These are phyloP conservation scores for Sebastes jordani DNA, from an alignment of 2,797 vertebrate genomes.

Conservation along the genomic window DNA sequence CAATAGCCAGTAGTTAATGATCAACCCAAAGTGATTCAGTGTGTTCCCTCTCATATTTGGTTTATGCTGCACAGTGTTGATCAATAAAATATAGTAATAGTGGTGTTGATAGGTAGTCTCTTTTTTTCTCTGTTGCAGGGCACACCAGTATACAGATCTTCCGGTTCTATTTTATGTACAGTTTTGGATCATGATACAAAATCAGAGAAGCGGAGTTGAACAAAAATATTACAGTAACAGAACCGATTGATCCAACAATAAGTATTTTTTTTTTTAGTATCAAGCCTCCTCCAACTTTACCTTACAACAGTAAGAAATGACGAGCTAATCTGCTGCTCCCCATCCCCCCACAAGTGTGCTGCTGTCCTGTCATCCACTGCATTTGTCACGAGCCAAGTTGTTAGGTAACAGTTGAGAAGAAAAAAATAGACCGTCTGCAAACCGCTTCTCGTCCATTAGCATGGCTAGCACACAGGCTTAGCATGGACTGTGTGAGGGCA, in stretches of 20 bases:
- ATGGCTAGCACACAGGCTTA: conserved; percentile 74
- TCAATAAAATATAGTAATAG: not conserved
- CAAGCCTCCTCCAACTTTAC: not conserved
- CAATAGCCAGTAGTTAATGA: not conserved
- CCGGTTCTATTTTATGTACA: not conserved
- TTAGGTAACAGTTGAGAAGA: conserved; percentile 64
- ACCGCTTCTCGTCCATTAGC: conserved; percentile 59
- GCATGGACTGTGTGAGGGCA: conserved; percentile 63
- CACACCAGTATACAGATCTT: not conserved
- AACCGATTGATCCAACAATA: not conserved
- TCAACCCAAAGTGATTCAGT: not conserved
- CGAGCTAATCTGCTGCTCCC: not conserved
- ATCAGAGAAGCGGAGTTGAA: not conserved
- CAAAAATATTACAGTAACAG: not conserved
- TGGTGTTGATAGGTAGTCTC: not conserved
- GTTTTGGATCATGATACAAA: not conserved
- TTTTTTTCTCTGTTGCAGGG: not conserved
- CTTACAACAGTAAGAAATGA: not conserved
- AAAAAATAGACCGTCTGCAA: conserved; percentile 31
- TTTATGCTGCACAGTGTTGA: not conserved
- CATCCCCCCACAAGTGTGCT: not conserved
- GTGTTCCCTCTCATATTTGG: not conserved
- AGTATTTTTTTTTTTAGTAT: not conserved
- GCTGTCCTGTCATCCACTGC: conserved; percentile 33
- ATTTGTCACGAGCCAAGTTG: conserved; percentile 54